Evolutionary conservation across 2,888 invertebrate genomes (phyloP).

Genomic region (Pyrrhosoma nymphula): DNA sequence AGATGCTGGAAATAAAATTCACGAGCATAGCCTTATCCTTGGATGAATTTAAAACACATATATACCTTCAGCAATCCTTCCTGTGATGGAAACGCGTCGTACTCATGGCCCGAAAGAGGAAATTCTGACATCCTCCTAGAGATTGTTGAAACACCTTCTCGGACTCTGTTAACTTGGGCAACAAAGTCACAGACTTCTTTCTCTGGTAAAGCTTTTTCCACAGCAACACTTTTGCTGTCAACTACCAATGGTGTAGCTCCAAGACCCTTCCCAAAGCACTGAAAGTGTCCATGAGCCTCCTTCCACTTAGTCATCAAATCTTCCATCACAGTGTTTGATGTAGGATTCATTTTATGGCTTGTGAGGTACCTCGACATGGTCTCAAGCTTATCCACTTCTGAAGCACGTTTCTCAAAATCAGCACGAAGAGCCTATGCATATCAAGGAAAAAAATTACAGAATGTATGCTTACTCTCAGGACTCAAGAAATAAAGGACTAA

Average conservation of each 20-base stretch:
- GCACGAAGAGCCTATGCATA: not conserved
- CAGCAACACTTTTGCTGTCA: constrained; percentile 12
- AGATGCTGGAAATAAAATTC: too few relatives aligned
- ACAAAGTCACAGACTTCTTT: constrained; percentile 76
- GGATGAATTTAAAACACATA: not conserved
- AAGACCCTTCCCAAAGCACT: constrained; percentile 49
- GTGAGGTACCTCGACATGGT: not conserved
- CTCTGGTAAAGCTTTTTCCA: not conserved
- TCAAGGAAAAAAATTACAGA: not conserved
- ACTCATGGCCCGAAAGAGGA: constrained; percentile 82
- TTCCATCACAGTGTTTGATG: not conserved
- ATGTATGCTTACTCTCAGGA: not conserved
- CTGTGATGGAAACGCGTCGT: constrained; percentile 84
- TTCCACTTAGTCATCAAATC: constrained; percentile 30
- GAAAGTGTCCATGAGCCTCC: constrained; percentile 39
- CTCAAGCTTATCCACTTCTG: not conserved
- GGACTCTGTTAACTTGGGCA: constrained; percentile 79
- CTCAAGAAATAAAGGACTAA: not conserved
- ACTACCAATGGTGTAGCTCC: constrained; percentile 27
- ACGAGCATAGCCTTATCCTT: too few relatives aligned
- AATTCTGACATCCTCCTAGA: constrained; percentile 79
- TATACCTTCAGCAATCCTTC: constrained; percentile 82
- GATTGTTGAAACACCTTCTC: constrained; percentile 80
- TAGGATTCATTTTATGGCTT: constrained; percentile 26
- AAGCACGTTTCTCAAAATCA: constrained; percentile 35